These are phyloP conservation scores for Catocala nupta DNA, from an alignment of 2,888 invertebrate genomes.

Conservation along the genomic window DNA sequence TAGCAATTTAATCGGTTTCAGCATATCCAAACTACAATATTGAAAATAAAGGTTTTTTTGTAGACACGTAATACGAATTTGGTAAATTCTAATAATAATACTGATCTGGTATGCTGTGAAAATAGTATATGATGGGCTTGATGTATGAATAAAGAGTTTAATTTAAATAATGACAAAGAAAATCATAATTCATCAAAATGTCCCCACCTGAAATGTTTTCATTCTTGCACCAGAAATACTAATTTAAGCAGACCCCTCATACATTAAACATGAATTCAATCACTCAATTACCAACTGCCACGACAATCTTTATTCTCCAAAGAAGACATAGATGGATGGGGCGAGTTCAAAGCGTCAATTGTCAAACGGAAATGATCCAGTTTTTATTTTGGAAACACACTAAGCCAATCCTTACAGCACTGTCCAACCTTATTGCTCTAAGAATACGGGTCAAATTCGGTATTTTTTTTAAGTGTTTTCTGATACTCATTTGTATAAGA, in stretches of 20 bases:
- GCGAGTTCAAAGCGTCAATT: conserved; percentile 66
- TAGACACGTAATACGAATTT: too few relatives aligned
- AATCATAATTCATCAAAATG: conserved; percentile 19
- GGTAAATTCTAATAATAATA: too few relatives aligned
- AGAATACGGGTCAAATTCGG: conserved; percentile 34
- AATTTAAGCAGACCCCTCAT: conserved; percentile 40
- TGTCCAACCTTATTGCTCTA: conserved; percentile 30
- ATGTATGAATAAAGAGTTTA: too few relatives aligned
- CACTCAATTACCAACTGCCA: conserved; percentile 51
- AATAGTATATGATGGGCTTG: not conserved
- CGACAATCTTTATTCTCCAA: conserved; percentile 31
- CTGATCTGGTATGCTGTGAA: too few relatives aligned
- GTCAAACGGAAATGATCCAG: conserved; percentile 71
- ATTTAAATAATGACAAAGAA: too few relatives aligned
- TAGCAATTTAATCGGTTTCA: too few relatives aligned
- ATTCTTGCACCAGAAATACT: conserved; percentile 33
- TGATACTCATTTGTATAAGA: conserved; percentile 65
- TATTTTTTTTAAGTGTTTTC: conserved; percentile 38
- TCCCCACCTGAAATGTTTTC: conserved; percentile 19
- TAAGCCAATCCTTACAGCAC: conserved; percentile 5
- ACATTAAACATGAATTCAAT: conserved; percentile 54
- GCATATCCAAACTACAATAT: too few relatives aligned
- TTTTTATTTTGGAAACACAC: conserved; percentile 52
- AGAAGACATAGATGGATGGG: conserved; percentile 68
- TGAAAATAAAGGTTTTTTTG: too few relatives aligned